Conservation (phyloP, 92 coral and sea anemone genomes). For the Zoanthus gigantus region DNA sequence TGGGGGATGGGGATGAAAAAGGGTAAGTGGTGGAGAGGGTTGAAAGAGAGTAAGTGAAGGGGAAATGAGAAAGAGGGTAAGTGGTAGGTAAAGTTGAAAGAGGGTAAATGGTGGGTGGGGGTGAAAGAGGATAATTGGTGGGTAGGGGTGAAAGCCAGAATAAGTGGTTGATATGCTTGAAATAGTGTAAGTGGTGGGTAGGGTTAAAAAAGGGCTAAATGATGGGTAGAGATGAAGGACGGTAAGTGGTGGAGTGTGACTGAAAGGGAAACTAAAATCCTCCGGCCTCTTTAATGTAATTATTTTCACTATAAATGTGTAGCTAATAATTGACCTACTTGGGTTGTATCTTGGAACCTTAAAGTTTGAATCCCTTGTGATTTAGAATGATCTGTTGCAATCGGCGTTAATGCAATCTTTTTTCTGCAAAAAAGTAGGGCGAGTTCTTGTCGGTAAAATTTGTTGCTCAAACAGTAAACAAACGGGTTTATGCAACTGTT, state of each 20-base stretch:
- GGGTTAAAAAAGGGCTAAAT: neutral
- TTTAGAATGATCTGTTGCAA: slow-evolving; percentile 7
- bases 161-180: neutral
- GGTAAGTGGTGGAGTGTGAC: neutral
- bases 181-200: neutral
- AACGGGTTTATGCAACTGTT: slow-evolving; percentile 44
- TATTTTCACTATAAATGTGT: neutral
- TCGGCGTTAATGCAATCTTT: neutral
- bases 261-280: neutral
- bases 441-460: slow-evolving; percentile 28
- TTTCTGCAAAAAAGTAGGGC: slow-evolving; percentile 11
- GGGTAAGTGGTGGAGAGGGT: no score
- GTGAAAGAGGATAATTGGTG: neutral
- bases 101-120: neutral
- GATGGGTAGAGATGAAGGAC: neutral
- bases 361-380: neutral
- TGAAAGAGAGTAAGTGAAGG: no score
- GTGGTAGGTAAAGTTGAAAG: no score
- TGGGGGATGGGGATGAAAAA: neutral
- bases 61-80: no score
- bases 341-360: neutral
- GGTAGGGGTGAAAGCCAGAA: neutral
- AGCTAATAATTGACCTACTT: neutral
- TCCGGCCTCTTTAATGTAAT: no score
- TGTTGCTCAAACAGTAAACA: slow-evolving; percentile 37